phyloP scores from a whole-genome alignment of 2,888 invertebrate genomes.

The Callosobruchus maculatus region DNA sequence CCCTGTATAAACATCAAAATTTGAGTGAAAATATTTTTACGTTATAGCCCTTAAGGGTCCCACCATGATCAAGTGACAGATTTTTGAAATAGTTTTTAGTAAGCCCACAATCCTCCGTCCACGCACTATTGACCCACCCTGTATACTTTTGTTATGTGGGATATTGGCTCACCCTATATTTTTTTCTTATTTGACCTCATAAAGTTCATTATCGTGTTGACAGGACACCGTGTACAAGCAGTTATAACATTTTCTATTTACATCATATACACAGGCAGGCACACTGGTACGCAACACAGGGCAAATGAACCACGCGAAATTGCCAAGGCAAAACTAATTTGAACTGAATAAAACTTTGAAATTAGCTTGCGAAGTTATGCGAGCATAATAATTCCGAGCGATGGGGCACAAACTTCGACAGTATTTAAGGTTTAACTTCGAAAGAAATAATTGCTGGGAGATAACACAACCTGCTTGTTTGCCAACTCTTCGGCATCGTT shows the following conservation, averaged over 20 bases:
- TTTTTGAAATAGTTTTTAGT: no score
- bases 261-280: neutral
- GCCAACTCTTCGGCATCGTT: neutral
- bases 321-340: constrained; percentile 9
- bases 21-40: no score
- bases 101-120: no score
- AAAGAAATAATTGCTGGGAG: neutral
- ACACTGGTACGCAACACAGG: neutral
- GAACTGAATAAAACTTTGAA: constrained; percentile 13
- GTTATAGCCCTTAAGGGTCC: no score
- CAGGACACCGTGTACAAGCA: neutral
- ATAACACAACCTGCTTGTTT: neutral
- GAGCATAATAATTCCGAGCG: constrained; percentile 1
- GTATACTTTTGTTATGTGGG: no score
- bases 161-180: no score
- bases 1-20: no score
- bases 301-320: neutral
- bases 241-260: neutral
- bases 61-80: no score
- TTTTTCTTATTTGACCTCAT: no score
- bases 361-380: constrained; percentile 11
- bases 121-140: no score
- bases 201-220: no score
- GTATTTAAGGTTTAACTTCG: neutral
- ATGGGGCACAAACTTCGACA: neutral